These are phyloP conservation scores for Rhinogobio ventralis DNA, from an alignment of 2,797 vertebrate species.

Conservation along the genomic window DNA sequence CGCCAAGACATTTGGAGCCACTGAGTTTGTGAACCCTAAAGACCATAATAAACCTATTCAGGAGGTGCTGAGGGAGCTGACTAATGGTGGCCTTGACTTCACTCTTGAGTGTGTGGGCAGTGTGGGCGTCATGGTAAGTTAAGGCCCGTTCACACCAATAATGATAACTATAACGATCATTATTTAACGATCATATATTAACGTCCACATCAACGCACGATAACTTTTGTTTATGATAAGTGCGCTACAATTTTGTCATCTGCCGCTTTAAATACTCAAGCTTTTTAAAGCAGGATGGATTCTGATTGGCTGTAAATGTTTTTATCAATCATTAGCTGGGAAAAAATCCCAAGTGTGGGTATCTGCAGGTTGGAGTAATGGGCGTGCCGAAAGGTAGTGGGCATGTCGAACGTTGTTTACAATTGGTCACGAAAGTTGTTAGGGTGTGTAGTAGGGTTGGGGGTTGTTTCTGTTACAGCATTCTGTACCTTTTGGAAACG, in stretches of 20 bases:
- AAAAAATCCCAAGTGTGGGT: background rate
- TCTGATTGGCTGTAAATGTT: background rate
- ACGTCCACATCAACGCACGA: background rate
- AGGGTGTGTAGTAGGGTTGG: background rate
- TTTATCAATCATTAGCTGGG: background rate
- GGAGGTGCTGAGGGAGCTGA: conserved; percentile 80
- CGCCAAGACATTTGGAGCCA: conserved; percentile 79
- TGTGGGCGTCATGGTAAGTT: conserved; percentile 80
- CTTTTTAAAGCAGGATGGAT: background rate
- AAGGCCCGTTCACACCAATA: background rate
- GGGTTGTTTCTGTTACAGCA: background rate
- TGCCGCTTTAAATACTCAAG: background rate
- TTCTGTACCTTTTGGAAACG: background rate
- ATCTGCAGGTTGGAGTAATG: background rate
- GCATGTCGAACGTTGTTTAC: background rate
- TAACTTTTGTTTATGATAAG: background rate
- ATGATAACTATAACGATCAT: background rate
- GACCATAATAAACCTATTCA: conserved; percentile 76
- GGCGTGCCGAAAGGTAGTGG: no score
- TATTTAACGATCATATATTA: background rate
- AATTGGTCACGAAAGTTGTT: background rate
- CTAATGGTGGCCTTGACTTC: conserved; percentile 74
- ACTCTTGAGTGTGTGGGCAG: conserved; percentile 83
- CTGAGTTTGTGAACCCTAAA: conserved; percentile 81
- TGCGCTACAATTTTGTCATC: background rate